Base-by-base conservation (phyloP, 2,888 invertebrate species). In the Agriotes lineatus region DNA sequence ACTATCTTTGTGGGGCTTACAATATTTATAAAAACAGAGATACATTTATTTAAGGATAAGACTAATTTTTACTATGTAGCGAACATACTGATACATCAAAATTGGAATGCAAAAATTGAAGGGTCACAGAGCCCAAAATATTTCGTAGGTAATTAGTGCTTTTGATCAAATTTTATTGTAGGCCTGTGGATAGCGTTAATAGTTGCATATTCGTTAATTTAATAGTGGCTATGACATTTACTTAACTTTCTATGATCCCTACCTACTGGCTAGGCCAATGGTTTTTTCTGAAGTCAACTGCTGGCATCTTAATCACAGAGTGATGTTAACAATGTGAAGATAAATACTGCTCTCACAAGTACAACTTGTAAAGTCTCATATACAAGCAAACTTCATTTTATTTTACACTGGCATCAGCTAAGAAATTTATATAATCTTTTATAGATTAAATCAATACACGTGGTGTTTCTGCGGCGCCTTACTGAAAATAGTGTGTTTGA, bases 351-450 rank as follows among this genome's bases (percentile, higher is more conserved):
- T 70, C 67, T 71, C 68, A 67, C 63, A 62, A 63, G 58, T 63
- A 73, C 75, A 56, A 64, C 30, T 18, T 64, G 64, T 64, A 64
- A 64, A 57, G 44, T 64, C 64, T 64, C 64, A 70, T 61, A 59
- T 73, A 71, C 72, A 72, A 64, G 72, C 67, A 71, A 72, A 72
- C 69, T 69, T 72, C 69, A 71, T 74, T 75, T 75, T 75, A 74
- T 72, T 73, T 72, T 72, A 75, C 71, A 66, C 72, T 48, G 48
- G 67, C 72, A 69, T 69, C 52, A 60, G 68, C 72, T 62, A 39
- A 58, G 58, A 65, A 50, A 65, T 65, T 65, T 52, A 59, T 65
- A 50, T 22, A 65, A 50, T 65, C 50, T 48, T 59, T 65, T 50
- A 65, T 39, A 48, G 48, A 65, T 65, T 65, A 65, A 65, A 59